phyloP scores from a whole-genome alignment of 2,888 invertebrate species.

The Automeris io region DNA sequence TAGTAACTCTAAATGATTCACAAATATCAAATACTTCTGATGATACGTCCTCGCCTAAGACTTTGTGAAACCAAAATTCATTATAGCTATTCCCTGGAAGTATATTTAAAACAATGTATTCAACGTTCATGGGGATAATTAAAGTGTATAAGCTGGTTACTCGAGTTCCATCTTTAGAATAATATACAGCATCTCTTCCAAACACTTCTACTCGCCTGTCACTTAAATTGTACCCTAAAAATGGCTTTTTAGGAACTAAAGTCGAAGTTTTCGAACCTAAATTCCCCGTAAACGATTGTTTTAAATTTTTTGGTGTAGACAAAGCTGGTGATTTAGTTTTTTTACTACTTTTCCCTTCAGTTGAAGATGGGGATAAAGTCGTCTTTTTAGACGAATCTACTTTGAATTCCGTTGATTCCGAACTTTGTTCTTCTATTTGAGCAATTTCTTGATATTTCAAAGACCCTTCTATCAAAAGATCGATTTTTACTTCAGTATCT shows the following conservation, averaged over 20 bases:
- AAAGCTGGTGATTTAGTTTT: slow-evolving; percentile 33
- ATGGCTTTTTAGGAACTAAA: slow-evolving; percentile 34
- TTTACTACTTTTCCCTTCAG: slow-evolving; percentile 36
- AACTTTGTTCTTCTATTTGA: slow-evolving; percentile 24
- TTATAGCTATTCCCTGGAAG: slow-evolving; percentile 47
- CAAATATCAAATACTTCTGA: slow-evolving; percentile 32
- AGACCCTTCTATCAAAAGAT: slow-evolving; percentile 62
- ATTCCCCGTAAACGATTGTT: slow-evolving; percentile 20
- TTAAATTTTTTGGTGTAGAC: slow-evolving; percentile 28
- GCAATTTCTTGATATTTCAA: slow-evolving; percentile 48
- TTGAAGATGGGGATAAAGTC: slow-evolving; percentile 23
- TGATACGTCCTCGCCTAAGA: slow-evolving; percentile 36
- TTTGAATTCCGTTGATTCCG: slow-evolving; percentile 20
- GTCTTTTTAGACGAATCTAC: slow-evolving; percentile 24
- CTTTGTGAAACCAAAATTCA: slow-evolving; percentile 58
- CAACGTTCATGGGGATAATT: slow-evolving; percentile 54
- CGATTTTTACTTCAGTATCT: slow-evolving; percentile 41
- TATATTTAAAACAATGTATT: slow-evolving; percentile 48
- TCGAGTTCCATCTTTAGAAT: slow-evolving; percentile 58
- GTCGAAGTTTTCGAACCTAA: slow-evolving; percentile 16
- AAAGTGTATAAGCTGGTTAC: slow-evolving; percentile 46
- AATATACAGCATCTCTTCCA: slow-evolving; percentile 56
- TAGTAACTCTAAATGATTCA: slow-evolving; percentile 55
- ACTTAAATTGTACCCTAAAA: slow-evolving; percentile 57
- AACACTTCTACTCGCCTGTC: slow-evolving; percentile 62